A percentile compares a stretch with the other conserved stretches of the same genome.
Evolutionary conservation across 2,888 invertebrate species (phyloP).

Genomic region (Luperina testacea): DNA sequence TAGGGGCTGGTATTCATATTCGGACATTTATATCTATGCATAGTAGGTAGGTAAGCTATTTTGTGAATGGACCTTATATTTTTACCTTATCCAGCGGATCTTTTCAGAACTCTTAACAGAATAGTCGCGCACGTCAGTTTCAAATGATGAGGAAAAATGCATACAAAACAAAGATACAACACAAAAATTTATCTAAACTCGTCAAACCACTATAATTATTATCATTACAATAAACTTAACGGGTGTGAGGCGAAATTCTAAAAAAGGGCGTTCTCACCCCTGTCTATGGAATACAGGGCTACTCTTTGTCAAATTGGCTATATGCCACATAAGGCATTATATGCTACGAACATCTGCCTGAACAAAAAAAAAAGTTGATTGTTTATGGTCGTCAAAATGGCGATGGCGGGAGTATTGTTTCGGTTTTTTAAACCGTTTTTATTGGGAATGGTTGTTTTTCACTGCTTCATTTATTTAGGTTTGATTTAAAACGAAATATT

Average conservation of each 20-base stretch:
- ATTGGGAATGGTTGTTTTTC: slow-evolving; percentile 8
- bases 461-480: background rate
- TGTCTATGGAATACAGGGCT: slow-evolving; percentile 69
- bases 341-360: slow-evolving; percentile 81
- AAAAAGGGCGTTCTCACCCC: slow-evolving; percentile 74
- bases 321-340: slow-evolving; percentile 72
- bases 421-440: slow-evolving; percentile 45
- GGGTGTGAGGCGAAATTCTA: slow-evolving; percentile 70
- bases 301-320: slow-evolving; percentile 73
- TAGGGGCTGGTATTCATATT: background rate
- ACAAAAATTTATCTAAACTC: slow-evolving; percentile 42
- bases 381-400: slow-evolving; percentile 75
- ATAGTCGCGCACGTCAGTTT: background rate
- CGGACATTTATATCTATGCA: background rate
- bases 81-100: background rate
- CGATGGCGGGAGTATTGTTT: slow-evolving; percentile 67
- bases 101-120: background rate
- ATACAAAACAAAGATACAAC: background rate
- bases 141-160: background rate
- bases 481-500: background rate
- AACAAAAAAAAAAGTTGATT: slow-evolving; percentile 72
- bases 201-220: slow-evolving; percentile 79
- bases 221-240: slow-evolving; percentile 76
- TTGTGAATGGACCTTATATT: background rate
- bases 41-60: no score